phyloP scores from a whole-genome alignment of 2,797 vertebrate species.

The Yasuhikotakia modesta region DNA sequence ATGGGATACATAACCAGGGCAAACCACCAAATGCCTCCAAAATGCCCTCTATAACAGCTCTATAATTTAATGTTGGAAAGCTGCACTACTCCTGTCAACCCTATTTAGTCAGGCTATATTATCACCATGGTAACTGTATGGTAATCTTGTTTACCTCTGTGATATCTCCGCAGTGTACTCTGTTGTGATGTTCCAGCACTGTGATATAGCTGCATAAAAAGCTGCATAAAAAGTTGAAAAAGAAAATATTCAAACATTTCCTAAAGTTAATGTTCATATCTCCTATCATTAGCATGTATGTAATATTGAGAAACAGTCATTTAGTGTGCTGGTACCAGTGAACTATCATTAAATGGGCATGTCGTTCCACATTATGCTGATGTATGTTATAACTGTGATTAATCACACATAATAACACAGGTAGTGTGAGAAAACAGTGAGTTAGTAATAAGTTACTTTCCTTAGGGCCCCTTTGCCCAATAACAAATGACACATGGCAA shows the following conservation, averaged over 20 bases:
- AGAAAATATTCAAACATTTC: not conserved
- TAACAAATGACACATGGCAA: slow-evolving; percentile 50
- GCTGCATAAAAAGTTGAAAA: no score
- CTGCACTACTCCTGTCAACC: slow-evolving; percentile 9
- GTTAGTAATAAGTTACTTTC: slow-evolving; percentile 50
- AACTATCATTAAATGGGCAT: slow-evolving; percentile 14
- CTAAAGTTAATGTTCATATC: not conserved
- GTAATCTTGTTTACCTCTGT: slow-evolving; percentile 19
- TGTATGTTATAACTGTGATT: slow-evolving; percentile 31
- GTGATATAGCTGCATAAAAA: not conserved
- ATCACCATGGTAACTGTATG: slow-evolving; percentile 38
- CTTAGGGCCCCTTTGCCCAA: slow-evolving; percentile 46
- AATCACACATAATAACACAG: slow-evolving; percentile 47
- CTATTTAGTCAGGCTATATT: not conserved
- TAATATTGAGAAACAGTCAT: not conserved
- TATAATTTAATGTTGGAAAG: not conserved
- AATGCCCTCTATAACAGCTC: not conserved
- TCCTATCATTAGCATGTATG: not conserved
- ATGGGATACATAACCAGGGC: not conserved
- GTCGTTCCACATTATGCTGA: slow-evolving; percentile 39
- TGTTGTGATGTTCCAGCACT: not conserved
- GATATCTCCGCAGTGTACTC: not conserved
- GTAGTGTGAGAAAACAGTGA: slow-evolving; percentile 31
- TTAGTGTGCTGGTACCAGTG: slow-evolving; percentile 11
- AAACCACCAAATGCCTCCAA: not conserved